Conservation (phyloP, 37 sponge, comb jelly and placozoan genomes). For the Aphrocallistes beatrix region DNA sequence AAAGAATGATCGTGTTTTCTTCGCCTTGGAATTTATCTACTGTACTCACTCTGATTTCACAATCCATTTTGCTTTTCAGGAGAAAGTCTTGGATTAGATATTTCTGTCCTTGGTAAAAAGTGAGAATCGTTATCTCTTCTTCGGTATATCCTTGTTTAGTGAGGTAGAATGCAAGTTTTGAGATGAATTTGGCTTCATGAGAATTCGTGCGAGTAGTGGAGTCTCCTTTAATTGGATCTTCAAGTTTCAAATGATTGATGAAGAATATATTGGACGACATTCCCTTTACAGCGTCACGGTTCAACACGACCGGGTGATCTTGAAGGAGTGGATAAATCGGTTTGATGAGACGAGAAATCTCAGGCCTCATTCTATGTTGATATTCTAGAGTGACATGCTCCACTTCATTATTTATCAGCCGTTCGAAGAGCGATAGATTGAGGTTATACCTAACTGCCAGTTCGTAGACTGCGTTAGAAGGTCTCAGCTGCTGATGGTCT, state of each 20-base stretch:
- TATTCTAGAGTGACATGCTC: background rate
- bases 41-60: background rate
- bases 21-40: constrained; percentile 25
- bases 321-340: background rate
- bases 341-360: background rate
- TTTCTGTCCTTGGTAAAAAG: background rate
- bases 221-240: background rate
- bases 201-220: background rate
- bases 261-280: constrained; percentile 15
- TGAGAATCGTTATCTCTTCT: background rate
- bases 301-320: background rate
- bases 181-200: constrained; percentile 5
- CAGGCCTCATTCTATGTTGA: constrained; percentile 32
- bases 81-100: background rate
- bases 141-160: background rate
- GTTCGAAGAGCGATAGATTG: constrained; percentile 26
- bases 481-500: constrained; percentile 30
- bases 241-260: background rate
- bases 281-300: background rate
- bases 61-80: background rate
- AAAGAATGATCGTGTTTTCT: constrained; percentile 10
- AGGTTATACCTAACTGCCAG: constrained; percentile 21
- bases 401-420: constrained; percentile 7
- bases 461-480: constrained; percentile 9
- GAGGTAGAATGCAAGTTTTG: background rate